Percentiles rank a stretch among this genome's conserved stretches.
Conservation (phyloP, 2,888 invertebrate species). For the Tipula confusa region DNA sequence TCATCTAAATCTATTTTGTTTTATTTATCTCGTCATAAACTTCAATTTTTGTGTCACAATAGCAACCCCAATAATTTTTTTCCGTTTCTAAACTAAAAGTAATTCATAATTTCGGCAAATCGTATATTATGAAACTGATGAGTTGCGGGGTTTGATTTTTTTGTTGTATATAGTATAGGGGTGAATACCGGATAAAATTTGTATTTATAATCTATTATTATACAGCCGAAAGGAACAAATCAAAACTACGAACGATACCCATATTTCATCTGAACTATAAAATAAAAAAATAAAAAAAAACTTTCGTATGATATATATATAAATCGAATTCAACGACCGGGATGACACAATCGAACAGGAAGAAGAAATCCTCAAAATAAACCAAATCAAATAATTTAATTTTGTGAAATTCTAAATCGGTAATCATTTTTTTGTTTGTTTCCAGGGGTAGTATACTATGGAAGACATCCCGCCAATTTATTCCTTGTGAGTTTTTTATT, state of each 20-base stretch:
- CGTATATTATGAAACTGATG: neutral
- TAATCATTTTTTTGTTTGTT: too few species aligned
- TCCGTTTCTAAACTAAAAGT: neutral
- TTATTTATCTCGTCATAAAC: neutral
- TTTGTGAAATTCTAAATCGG: too few species aligned
- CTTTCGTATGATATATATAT: neutral
- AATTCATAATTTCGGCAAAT: neutral
- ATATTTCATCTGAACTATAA: neutral
- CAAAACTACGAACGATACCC: neutral
- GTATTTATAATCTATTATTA: neutral
- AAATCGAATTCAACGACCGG: neutral
- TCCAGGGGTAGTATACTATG: neutral
- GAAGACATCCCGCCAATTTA: neutral
- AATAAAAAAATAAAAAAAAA: neutral
- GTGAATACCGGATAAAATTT: constrained; percentile 25
- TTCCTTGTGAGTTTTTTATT: neutral
- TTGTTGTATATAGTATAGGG: too few species aligned
- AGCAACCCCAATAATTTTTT: neutral
- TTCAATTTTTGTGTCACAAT: neutral
- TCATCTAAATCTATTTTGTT: too few species aligned
- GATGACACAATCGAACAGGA: constrained; percentile 12
- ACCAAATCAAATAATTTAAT: constrained; percentile 12
- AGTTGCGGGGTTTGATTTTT: neutral
- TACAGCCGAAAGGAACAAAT: neutral
- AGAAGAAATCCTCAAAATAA: neutral